Evolutionary conservation across 2,113 vertebrate genomes (phyloP), one percentile per base, ranked within the genome.

Genomic region (Marmota flaviventris): DNA sequence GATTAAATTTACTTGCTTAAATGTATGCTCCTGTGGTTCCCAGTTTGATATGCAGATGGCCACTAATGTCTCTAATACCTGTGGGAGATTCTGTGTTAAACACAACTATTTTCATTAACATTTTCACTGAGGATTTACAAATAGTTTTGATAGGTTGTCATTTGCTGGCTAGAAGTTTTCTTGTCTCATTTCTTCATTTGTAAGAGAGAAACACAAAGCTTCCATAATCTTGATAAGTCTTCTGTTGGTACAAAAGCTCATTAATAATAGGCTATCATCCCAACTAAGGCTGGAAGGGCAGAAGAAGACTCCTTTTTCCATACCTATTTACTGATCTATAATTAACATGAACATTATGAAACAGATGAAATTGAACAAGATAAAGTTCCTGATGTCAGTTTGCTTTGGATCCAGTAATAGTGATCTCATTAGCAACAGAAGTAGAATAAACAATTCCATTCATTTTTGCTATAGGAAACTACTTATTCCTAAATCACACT

Each of bases 181-280:
- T 12, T 4, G 18, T 3, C 2, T 77, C 88, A 13, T 72, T 93
- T 89, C 83, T 6, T 91, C 95, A 95, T 84, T 95, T 91, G 72
- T 65, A 96, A 97, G 8, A 89, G 32, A 56, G 63, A 89, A 91
- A 27, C 2, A 89, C n/a, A 86, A 83, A 97, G 48, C 77, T 94
- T 27, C 7, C 82, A 34, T 89, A 79, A 96, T 27, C n/a, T 95
- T 98, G 20, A 73, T 82, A 24, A 73, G 92, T 34, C 14, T 94
- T 32, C 87, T 42, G 25, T 73, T 18, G 1, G 0, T 67, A 67
- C 87, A 25, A 32, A 93, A 13, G 82, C 0, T 88, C 78, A 81
- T 91, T 25, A 61, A 53, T 48, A 89, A 42, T 53, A 89, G 27
- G 53, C 27, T 88, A 84, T 95, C 88, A 82, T 17, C 70, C 58